A percentile compares a stretch with the other conserved stretches of the same genome.
Evolutionary conservation across 2,888 invertebrate genomes (phyloP).

Genomic region (Sthenelais limicola): DNA sequence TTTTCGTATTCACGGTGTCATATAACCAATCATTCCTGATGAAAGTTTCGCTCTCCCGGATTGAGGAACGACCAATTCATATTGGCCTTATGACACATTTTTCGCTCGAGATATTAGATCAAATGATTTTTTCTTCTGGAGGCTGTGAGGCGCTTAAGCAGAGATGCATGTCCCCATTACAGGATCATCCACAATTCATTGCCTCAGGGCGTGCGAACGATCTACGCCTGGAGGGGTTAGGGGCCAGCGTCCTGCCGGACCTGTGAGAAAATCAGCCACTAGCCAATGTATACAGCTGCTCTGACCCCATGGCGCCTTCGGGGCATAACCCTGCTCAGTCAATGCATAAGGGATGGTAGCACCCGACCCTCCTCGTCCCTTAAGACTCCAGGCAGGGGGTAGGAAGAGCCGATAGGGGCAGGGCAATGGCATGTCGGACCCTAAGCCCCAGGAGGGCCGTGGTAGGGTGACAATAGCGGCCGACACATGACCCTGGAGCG

Average conservation of each 20-base stretch:
- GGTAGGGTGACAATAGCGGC: slow-evolving; percentile 28
- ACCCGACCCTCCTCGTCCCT: slow-evolving; percentile 16
- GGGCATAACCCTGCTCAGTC: too few relatives aligned
- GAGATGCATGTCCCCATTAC: slow-evolving; percentile 28
- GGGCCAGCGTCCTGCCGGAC: not conserved
- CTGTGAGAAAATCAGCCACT: too few relatives aligned
- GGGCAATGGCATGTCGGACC: slow-evolving; percentile 18
- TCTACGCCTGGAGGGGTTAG: slow-evolving; percentile 2
- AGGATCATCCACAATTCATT: slow-evolving; percentile 34
- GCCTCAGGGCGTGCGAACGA: slow-evolving; percentile 10
- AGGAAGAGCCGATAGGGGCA: slow-evolving; percentile 7
- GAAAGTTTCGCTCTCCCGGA: too few relatives aligned
- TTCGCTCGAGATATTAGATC: too few relatives aligned
- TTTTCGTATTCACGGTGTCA: too few relatives aligned
- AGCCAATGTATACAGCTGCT: slow-evolving; percentile 37
- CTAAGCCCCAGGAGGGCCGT: slow-evolving; percentile 3
- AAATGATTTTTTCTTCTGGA: too few relatives aligned
- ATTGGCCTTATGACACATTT: too few relatives aligned
- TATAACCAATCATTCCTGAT: too few relatives aligned
- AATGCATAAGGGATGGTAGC: slow-evolving; percentile 34
- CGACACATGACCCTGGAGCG: slow-evolving; percentile 26
- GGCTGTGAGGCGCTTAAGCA: too few relatives aligned
- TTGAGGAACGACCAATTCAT: too few relatives aligned
- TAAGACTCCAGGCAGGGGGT: slow-evolving; percentile 1
- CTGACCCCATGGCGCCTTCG: slow-evolving; percentile 10